These are phyloP conservation scores for Autographa gamma DNA, from an alignment of 2,888 invertebrate species.

Conservation along the genomic window DNA sequence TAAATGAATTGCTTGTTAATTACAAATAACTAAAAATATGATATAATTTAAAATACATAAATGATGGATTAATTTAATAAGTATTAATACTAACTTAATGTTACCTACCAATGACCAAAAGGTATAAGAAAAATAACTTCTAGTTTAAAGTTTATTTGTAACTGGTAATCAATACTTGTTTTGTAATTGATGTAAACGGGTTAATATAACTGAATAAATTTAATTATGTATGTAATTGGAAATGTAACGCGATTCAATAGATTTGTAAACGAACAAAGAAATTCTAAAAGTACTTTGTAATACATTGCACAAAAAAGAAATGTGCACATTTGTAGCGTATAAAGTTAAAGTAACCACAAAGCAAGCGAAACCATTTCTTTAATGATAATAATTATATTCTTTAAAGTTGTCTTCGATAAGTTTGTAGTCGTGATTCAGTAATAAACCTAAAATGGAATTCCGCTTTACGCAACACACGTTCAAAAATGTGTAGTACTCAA, in stretches of 20 bases:
- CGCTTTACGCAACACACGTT: slow-evolving; percentile 14
- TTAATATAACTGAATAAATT: slow-evolving; percentile 48
- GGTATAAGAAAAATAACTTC: slow-evolving; percentile 13
- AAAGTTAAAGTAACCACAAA: background rate
- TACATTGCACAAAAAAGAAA: background rate
- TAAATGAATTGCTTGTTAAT: too few species aligned
- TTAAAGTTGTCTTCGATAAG: slow-evolving; percentile 7
- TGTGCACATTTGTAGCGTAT: background rate
- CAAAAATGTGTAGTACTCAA: slow-evolving; percentile 14
- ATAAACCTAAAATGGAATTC: slow-evolving; percentile 32
- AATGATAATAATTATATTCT: background rate
- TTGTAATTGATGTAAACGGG: slow-evolving; percentile 42
- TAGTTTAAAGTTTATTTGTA: slow-evolving; percentile 25
- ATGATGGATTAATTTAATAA: too few species aligned
- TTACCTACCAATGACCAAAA: background rate
- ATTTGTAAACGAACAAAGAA: slow-evolving; percentile 15
- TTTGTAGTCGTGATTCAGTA: slow-evolving; percentile 24
- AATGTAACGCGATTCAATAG: slow-evolving; percentile 8
- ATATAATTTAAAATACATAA: background rate
- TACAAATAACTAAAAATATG: too few species aligned
- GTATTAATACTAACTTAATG: too few species aligned
- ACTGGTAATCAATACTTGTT: slow-evolving; percentile 23
- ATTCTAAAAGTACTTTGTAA: background rate
- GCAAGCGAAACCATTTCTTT: background rate
- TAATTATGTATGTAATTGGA: slow-evolving; percentile 51